phyloP scores from a whole-genome alignment of 64 coral and sea anemone genomes.

The Pocillopora verrucosa region DNA sequence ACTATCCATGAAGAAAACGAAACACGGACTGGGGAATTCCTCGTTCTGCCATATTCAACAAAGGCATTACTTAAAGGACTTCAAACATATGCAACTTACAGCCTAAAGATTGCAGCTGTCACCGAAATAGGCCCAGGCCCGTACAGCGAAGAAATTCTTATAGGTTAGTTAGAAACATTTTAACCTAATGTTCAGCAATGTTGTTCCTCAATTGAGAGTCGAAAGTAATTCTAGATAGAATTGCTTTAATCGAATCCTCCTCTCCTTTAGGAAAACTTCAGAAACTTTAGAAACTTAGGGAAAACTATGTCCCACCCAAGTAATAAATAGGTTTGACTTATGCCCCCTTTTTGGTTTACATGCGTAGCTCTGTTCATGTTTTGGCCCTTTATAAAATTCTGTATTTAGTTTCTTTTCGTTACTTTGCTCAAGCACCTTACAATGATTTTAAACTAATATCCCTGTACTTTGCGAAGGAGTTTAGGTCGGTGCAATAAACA shows the following conservation, averaged over 20 bases:
- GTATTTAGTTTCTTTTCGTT: no score
- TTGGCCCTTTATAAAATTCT: no score
- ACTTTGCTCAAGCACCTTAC: no score
- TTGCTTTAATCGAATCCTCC: not conserved
- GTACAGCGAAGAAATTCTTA: not conserved
- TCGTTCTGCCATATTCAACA: not conserved
- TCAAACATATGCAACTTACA: constrained; percentile 26
- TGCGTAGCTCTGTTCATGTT: no score
- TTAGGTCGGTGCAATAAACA: no score
- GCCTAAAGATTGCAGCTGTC: constrained; percentile 25
- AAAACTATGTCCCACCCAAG: no score
- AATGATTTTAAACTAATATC: no score
- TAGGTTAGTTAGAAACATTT: constrained; percentile 14
- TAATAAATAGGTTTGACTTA: no score
- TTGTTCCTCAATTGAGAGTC: not conserved
- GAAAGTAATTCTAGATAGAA: not conserved
- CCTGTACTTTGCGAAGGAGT: no score
- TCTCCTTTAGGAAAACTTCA: not conserved
- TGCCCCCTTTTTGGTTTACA: no score
- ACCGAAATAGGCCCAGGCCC: constrained; percentile 44
- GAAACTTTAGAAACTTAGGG: no score
- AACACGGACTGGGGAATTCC: not conserved
- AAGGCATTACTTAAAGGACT: constrained; percentile 13
- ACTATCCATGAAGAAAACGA: not conserved
- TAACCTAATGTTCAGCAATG: not conserved